A percentile compares a stretch with the other conserved stretches of the same genome.
Conservation (phyloP, 2,888 invertebrate genomes). For the Leptopterna dolabrata region DNA sequence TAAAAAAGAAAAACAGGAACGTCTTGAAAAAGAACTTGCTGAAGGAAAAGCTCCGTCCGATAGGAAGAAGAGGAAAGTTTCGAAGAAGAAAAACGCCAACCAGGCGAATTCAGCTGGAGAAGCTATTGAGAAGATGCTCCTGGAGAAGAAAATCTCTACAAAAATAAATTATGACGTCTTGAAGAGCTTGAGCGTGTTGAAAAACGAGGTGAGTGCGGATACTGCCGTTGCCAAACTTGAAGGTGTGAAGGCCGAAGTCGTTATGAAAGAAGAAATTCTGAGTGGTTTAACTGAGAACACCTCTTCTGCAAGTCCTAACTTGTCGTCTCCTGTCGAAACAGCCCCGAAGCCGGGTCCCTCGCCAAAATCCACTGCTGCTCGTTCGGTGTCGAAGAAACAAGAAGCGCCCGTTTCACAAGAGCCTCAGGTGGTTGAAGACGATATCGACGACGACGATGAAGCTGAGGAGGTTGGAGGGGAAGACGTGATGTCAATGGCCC, state of each 20-base stretch:
- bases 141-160: conserved; percentile 93
- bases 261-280: conserved; percentile 57
- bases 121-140: conserved; percentile 95
- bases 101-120: conserved; percentile 73
- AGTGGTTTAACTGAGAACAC: conserved; percentile 23
- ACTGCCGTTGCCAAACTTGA: conserved; percentile 16
- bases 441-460: conserved; percentile 66
- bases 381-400: neutral
- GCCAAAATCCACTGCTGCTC: neutral
- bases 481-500: conserved; percentile 66
- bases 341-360: neutral
- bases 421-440: conserved; percentile 63
- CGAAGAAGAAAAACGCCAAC: conserved; percentile 61
- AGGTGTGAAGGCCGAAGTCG: conserved; percentile 56
- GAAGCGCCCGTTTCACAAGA: conserved; percentile 13
- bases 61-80: conserved; percentile 76
- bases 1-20: conserved; percentile 88
- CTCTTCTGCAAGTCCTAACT: neutral
- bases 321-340: neutral
- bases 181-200: conserved; percentile 76
- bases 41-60: conserved; percentile 83
- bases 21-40: conserved; percentile 81
- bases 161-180: conserved; percentile 99
- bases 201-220: conserved; percentile 46
- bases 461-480: conserved; percentile 61